These are phyloP conservation scores for Penaeus vannamei DNA, from an alignment of 1,140 invertebrate genomes.

Conservation along the genomic window DNA sequence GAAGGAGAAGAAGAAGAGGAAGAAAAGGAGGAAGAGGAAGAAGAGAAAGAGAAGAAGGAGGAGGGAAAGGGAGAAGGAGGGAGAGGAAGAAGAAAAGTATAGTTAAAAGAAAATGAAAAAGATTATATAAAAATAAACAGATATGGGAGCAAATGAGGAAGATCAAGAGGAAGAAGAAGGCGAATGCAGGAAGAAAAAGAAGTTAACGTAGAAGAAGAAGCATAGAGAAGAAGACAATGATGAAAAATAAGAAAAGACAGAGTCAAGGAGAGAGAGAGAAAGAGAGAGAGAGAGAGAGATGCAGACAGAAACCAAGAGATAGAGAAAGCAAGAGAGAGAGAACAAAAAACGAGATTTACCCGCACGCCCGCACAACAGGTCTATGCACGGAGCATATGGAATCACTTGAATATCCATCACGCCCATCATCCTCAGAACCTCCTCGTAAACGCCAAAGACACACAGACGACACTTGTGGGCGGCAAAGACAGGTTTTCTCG, in stretches of 20 bases:
- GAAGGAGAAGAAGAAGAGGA: neutral
- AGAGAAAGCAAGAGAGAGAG: neutral
- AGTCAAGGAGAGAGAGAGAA: neutral
- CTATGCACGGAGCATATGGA: too few species aligned
- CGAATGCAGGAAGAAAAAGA: conserved; percentile 6
- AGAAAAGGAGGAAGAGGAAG: neutral
- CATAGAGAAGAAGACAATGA: neutral
- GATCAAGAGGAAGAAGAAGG: neutral
- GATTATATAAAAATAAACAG: too few species aligned
- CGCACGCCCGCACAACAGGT: too few species aligned
- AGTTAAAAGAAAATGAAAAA: neutral
- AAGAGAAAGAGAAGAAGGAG: neutral
- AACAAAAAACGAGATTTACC: neutral
- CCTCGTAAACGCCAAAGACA: too few species aligned
- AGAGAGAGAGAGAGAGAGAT: neutral
- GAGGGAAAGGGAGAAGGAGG: neutral
- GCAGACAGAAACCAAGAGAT: neutral
- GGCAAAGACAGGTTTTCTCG: too few species aligned
- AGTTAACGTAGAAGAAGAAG: neutral
- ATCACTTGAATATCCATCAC: too few species aligned
- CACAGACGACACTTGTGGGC: too few species aligned
- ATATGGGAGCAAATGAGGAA: neutral
- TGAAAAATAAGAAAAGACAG: neutral
- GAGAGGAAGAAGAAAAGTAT: neutral
- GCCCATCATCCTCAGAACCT: too few species aligned